phyloP scores from a whole-genome alignment of 2,113 vertebrate species.

The Procavia capensis region DNA sequence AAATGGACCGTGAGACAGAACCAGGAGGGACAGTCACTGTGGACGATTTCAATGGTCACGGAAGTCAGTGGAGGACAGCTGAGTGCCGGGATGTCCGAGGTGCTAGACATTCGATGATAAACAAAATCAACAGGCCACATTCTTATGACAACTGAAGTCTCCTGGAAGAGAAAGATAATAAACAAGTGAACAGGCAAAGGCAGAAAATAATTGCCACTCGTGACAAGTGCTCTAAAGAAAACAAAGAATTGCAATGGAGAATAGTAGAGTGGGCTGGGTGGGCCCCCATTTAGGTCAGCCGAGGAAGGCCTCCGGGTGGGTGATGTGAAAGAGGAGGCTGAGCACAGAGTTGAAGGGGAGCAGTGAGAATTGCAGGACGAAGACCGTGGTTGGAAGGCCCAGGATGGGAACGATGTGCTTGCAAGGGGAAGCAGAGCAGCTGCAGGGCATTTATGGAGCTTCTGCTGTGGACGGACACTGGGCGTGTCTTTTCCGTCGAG shows the following conservation, averaged over 20 bases:
- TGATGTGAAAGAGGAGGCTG: neutral
- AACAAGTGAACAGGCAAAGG: neutral
- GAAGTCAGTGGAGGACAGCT: neutral
- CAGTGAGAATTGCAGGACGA: neutral
- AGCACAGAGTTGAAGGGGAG: neutral
- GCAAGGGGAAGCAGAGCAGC: neutral
- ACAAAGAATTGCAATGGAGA: neutral
- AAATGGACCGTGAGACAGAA: neutral
- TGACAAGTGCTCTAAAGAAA: neutral
- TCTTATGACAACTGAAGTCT: neutral
- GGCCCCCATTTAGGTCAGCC: neutral
- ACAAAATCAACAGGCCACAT: neutral
- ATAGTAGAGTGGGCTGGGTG: neutral
- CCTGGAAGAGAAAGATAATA: neutral
- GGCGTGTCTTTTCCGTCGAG: neutral
- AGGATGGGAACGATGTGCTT: neutral
- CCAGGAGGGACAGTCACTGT: neutral
- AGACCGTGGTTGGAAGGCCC: neutral
- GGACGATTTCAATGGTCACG: neutral
- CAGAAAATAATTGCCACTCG: neutral
- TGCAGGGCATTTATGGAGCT: neutral
- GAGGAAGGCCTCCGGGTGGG: neutral
- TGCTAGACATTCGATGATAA: neutral
- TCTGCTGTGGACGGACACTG: neutral
- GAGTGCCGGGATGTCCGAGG: neutral